Conservation (phyloP, 1,140 invertebrate species). For the Drosophila ananassae region DNA sequence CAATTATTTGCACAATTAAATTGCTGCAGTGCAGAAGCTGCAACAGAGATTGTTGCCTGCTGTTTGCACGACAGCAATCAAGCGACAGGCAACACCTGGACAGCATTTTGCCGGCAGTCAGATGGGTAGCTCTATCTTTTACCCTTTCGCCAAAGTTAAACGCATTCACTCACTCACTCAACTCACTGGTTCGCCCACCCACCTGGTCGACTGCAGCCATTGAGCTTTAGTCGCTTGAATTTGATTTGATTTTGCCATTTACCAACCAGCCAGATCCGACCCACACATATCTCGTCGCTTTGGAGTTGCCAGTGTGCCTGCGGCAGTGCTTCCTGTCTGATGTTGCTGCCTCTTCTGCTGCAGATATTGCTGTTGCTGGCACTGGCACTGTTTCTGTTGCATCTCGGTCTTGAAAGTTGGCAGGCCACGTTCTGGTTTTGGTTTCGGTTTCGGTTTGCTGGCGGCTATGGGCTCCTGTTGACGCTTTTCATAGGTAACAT, state of each 20-base stretch:
- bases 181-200: not conserved
- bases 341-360: conserved; percentile 16
- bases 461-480: conserved; percentile 45
- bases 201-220: conserved; percentile 14
- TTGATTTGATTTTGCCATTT: conserved; percentile 69
- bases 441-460: conserved; percentile 46
- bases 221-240: conserved; percentile 66
- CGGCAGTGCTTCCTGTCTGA: conserved; percentile 42
- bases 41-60: conserved; percentile 1
- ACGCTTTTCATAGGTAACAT: conserved; percentile 20
- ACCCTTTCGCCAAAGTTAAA: conserved; percentile 21
- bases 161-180: conserved; percentile 10
- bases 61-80: conserved; percentile 6
- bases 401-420: conserved; percentile 35
- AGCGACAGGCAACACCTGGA: conserved; percentile 2
- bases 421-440: conserved; percentile 50
- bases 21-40: conserved; percentile 25
- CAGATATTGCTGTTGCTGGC: conserved; percentile 16
- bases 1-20: conserved; percentile 19
- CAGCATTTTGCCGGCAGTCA: not conserved
- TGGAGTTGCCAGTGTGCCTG: conserved; percentile 36
- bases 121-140: conserved; percentile 4
- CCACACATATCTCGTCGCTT: conserved; percentile 24
- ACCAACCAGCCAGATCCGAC: conserved; percentile 25
- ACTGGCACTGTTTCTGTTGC: conserved; percentile 7